Conservation (phyloP, 1,140 invertebrate species). For the Phocides pigmalion region DNA sequence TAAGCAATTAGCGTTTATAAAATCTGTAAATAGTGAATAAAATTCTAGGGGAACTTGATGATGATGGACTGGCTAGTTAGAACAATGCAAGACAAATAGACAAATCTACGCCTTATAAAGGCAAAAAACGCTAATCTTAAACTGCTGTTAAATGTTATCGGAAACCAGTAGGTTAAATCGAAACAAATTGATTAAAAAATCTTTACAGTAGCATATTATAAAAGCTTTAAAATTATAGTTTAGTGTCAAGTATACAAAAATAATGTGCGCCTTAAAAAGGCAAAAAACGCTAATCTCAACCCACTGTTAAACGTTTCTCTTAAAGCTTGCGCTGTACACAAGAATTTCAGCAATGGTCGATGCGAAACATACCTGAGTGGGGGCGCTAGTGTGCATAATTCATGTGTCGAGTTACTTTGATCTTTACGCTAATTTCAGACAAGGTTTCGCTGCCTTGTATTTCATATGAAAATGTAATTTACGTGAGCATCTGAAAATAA, state of each 20-base stretch:
- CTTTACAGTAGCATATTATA: too few relatives aligned
- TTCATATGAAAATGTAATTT: neutral
- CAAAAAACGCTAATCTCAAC: neutral
- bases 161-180: too few relatives aligned
- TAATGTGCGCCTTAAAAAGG: too few relatives aligned
- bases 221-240: too few relatives aligned
- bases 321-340: slow-evolving; percentile 40
- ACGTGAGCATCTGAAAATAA: neutral
- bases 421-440: slow-evolving; percentile 29
- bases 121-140: too few relatives aligned
- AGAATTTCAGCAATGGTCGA: slow-evolving; percentile 58
- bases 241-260: too few relatives aligned
- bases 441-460: slow-evolving; percentile 5
- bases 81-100: slow-evolving; percentile 72
- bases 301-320: slow-evolving; percentile 7
- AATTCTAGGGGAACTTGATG: too few relatives aligned
- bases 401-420: slow-evolving; percentile 34
- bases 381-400: slow-evolving; percentile 40
- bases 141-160: too few relatives aligned
- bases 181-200: too few relatives aligned
- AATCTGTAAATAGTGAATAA: too few relatives aligned
- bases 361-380: slow-evolving; percentile 47
- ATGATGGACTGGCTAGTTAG: slow-evolving; percentile 38
- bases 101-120: too few relatives aligned
- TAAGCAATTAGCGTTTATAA: too few relatives aligned